These are phyloP conservation scores for Trichechus manatus DNA, from an alignment of 2,113 vertebrate genomes.

Conservation along the genomic window DNA sequence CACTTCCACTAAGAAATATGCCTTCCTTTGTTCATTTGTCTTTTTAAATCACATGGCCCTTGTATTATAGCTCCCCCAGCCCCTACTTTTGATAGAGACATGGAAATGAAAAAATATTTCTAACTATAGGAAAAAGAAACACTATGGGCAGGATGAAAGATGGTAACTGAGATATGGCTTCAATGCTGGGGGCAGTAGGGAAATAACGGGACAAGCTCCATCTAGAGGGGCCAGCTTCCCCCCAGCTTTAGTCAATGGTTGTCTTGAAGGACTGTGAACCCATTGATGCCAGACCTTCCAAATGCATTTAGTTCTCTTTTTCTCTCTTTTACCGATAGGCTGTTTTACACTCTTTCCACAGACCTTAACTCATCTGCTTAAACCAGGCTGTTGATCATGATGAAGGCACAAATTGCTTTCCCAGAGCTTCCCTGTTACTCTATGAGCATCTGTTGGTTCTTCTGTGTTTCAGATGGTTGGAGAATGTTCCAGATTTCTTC, in stretches of 20 bases:
- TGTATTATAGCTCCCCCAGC: not conserved
- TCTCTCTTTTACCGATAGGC: not conserved
- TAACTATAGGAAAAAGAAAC: conserved; percentile 11
- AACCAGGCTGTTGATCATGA: conserved; percentile 17
- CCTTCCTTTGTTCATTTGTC: not conserved
- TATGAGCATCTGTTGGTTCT: conserved; percentile 45
- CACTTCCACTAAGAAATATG: conserved; percentile 10
- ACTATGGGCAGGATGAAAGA: not conserved
- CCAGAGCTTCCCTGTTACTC: conserved; percentile 23
- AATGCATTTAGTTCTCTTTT: conserved; percentile 25
- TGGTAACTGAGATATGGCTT: not conserved
- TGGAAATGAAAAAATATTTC: conserved; percentile 41
- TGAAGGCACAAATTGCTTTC: conserved; percentile 32
- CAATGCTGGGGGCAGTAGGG: not conserved
- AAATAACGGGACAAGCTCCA: not conserved
- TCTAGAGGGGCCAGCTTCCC: not conserved
- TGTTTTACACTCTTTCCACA: conserved; percentile 3
- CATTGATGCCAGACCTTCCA: not conserved
- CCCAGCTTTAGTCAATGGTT: not conserved
- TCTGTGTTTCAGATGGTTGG: not conserved
- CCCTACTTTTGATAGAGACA: not conserved
- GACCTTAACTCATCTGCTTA: conserved; percentile 22
- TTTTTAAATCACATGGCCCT: not conserved
- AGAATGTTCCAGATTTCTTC: conserved; percentile 52
- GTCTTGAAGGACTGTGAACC: not conserved